Base-by-base conservation (phyloP, 2,888 invertebrate species). In the Tuberolachnus salignus region DNA sequence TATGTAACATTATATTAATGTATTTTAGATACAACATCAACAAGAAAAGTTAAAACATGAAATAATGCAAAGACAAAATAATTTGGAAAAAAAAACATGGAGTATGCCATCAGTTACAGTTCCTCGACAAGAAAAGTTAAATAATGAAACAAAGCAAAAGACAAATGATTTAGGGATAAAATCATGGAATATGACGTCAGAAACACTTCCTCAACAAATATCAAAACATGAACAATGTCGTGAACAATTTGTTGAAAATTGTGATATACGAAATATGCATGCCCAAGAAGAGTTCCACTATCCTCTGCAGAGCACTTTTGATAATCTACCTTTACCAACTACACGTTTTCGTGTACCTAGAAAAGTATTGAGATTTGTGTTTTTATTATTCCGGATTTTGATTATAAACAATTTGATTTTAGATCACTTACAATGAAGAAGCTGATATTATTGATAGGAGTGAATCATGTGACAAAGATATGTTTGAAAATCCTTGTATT, bases 31-130 rank as follows among this genome's bases (percentile, higher is more conserved):
- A 69, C 55, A 67, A 59, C 34, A 67, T 13, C 51, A 57, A 51
- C 75, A 78, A 78, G 75, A 78, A 42, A 78, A 78, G 9, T 67
- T 78, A 57, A 67, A 67, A 75, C 55, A 75, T 75, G 75, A 75
- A 66, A 51, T 75, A 49, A 46, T 67, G n/a, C n/a, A n/a, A n/a
- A n/a, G n/a, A n/a, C n/a, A n/a, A n/a, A n/a, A n/a, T n/a, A n/a
- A n/a, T n/a, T n/a, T n/a, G n/a, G n/a, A n/a, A n/a, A n/a, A n/a
- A n/a, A n/a, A n/a, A n/a, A n/a, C n/a, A 13, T 46, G 23, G 53
- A 66, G 55, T 10, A 3, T 42, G 8, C 23, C 16, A 26, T 8
- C n/a, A 2, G 66, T 53, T 66, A 64, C 23, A 9, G 26, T 57
- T 19, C 67, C 57, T 14, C 44, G 4, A 1, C 55, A 44, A 34